These are phyloP conservation scores for Dynastes hyllus DNA, from an alignment of 2,888 invertebrate genomes.

Conservation along the genomic window DNA sequence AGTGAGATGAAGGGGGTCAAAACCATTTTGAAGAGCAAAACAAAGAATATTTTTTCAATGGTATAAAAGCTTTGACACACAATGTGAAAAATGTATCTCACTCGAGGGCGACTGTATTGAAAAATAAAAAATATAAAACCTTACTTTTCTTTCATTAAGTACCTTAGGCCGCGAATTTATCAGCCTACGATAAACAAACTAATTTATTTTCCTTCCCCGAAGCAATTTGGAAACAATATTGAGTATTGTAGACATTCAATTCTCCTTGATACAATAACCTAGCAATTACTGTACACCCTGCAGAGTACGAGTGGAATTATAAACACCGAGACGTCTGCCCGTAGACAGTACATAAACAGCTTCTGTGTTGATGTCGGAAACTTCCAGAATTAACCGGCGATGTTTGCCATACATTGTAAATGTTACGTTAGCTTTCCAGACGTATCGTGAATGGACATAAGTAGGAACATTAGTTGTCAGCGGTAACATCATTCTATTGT, in stretches of 20 bases:
- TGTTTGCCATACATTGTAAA: not conserved
- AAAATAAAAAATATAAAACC: too few species aligned
- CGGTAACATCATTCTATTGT: not conserved
- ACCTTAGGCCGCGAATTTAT: too few species aligned
- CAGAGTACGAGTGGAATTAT: not conserved
- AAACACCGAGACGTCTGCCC: not conserved
- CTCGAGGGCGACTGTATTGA: too few species aligned
- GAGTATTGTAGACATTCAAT: not conserved
- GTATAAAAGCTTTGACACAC: too few species aligned
- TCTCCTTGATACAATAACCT: not conserved
- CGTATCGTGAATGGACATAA: not conserved
- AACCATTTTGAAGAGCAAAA: too few species aligned
- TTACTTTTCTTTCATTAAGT: too few species aligned
- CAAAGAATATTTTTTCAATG: too few species aligned
- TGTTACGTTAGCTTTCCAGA: not conserved
- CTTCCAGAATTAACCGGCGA: not conserved
- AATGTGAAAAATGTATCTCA: too few species aligned
- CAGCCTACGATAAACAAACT: not conserved
- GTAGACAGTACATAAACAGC: conserved; percentile 7
- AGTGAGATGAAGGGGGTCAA: too few species aligned
- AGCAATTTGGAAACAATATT: not conserved
- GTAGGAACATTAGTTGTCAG: not conserved
- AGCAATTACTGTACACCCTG: not conserved
- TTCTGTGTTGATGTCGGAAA: not conserved
- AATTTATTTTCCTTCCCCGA: not conserved